These are phyloP conservation scores for Cataglyphis hispanica DNA, from an alignment of 1,140 invertebrate genomes.

Conservation along the genomic window DNA sequence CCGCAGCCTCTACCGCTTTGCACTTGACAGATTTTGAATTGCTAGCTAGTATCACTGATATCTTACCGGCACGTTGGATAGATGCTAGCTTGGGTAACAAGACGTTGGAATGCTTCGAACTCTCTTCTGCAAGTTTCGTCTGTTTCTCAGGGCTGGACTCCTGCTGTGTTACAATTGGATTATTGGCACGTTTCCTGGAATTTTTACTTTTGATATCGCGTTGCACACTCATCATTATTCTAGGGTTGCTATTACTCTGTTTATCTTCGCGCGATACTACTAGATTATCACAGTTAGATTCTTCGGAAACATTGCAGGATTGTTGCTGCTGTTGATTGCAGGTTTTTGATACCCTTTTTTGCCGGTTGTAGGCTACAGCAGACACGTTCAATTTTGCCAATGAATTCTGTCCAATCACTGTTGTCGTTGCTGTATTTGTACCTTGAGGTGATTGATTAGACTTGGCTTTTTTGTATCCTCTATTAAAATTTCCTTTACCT, in stretches of 20 bases:
- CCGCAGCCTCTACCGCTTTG: conserved; percentile 71
- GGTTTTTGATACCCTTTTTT: conserved; percentile 79
- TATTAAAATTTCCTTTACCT: conserved; percentile 72
- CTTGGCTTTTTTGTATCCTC: conserved; percentile 80
- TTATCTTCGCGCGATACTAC: conserved; percentile 78
- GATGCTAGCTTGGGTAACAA: conserved; percentile 71
- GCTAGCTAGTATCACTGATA: conserved; percentile 78
- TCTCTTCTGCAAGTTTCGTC: conserved; percentile 77
- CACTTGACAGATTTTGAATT: conserved; percentile 74
- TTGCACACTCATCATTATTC: conserved; percentile 69
- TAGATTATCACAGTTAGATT: conserved; percentile 85
- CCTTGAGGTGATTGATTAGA: conserved; percentile 81
- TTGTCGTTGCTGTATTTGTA: conserved; percentile 77
- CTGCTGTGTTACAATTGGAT: conserved; percentile 72
- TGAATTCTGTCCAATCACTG: conserved; percentile 67
- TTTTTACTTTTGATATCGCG: conserved; percentile 79
- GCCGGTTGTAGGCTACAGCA: conserved; percentile 69
- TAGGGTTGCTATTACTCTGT: conserved; percentile 71
- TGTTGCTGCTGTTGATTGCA: conserved; percentile 72
- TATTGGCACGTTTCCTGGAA: conserved; percentile 82
- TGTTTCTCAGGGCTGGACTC: conserved; percentile 84
- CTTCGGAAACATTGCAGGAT: conserved; percentile 78
- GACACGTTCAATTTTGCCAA: conserved; percentile 70
- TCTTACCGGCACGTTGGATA: conserved; percentile 73
- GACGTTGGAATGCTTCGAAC: conserved; percentile 67